phyloP scores from a whole-genome alignment of 2,797 vertebrate species.

The Synanceia verrucosa region DNA sequence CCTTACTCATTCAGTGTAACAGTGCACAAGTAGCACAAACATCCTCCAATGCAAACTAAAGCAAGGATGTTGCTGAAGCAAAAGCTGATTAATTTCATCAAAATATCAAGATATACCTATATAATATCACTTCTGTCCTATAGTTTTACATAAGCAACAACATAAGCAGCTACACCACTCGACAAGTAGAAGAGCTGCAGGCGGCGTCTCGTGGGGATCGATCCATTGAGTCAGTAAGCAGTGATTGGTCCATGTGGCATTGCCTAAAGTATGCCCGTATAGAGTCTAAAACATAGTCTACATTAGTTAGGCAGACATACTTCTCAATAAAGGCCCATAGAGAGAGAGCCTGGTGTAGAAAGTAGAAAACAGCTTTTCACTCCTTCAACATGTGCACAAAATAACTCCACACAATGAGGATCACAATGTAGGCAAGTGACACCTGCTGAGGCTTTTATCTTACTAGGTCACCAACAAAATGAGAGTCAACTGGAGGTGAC shows the following conservation, averaged over 20 bases:
- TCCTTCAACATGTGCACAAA: neutral
- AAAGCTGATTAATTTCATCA: neutral
- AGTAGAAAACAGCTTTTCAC: neutral
- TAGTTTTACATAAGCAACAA: too few species aligned
- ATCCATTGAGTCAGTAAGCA: neutral
- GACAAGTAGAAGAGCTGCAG: neutral
- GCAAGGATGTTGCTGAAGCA: neutral
- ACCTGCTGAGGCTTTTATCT: too few species aligned
- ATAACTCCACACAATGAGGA: neutral
- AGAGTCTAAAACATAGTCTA: neutral
- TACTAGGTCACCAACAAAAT: neutral
- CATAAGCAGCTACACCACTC: neutral
- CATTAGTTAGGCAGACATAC: neutral
- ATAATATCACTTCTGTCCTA: too few species aligned
- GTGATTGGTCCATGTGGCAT: neutral
- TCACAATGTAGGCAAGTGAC: too few species aligned
- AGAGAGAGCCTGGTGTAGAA: too few species aligned
- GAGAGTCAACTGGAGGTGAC: neutral
- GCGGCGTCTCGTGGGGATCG: neutral
- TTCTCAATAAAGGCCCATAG: fast-evolving
- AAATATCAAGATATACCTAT: neutral
- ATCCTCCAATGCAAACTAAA: neutral
- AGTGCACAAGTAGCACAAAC: neutral
- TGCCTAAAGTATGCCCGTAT: neutral
- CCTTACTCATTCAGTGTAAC: neutral